phyloP scores from a whole-genome alignment of 2,113 vertebrate species.

The Glareola pratincola region DNA sequence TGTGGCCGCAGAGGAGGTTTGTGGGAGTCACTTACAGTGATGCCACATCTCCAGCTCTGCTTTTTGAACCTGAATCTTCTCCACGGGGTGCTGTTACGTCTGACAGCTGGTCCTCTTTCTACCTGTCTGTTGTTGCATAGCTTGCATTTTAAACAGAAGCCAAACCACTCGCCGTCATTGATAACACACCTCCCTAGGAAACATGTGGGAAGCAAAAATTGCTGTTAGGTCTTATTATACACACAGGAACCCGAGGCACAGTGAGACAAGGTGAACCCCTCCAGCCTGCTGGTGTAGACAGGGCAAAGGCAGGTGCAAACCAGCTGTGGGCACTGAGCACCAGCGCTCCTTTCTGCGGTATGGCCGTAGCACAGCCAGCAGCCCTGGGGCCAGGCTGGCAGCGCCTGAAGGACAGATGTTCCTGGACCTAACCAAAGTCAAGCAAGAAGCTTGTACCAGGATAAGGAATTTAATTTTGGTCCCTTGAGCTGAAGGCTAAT shows the following conservation, averaged over 20 bases:
- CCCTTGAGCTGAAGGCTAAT: not conserved
- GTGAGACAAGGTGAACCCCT: not conserved
- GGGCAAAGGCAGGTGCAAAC: not conserved
- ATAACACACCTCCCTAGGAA: not conserved
- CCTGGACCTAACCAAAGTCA: not conserved
- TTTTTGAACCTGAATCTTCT: not conserved
- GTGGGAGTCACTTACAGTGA: not conserved
- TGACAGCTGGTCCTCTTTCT: not conserved
- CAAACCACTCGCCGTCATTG: accelerated
- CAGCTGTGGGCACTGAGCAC: not conserved
- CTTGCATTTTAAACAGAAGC: not conserved
- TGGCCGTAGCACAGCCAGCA: not conserved
- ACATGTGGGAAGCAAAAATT: not conserved
- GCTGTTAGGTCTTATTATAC: not conserved
- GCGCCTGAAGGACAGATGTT: not conserved
- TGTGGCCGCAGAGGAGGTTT: not conserved
- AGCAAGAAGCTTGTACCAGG: not conserved
- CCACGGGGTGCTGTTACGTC: accelerated
- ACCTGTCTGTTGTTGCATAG: not conserved
- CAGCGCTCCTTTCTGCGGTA: not conserved
- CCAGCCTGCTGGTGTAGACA: not conserved
- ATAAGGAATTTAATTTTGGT: not conserved
- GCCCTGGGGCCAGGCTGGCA: not conserved
- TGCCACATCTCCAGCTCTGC: not conserved
- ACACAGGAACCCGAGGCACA: accelerated